These are phyloP conservation scores for Abrostola tripartita DNA, from an alignment of 2,888 invertebrate species.

Conservation along the genomic window DNA sequence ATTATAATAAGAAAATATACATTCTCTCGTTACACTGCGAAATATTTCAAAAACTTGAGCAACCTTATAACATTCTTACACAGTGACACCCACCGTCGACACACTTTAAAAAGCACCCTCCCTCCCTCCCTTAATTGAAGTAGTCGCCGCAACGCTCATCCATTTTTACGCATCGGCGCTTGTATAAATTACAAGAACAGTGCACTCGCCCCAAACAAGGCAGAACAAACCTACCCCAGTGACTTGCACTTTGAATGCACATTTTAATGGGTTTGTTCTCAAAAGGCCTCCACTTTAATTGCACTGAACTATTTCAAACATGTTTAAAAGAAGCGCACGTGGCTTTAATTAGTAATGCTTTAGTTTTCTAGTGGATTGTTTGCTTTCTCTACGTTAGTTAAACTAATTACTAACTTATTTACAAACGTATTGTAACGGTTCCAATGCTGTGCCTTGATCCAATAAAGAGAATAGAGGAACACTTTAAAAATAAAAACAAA, in stretches of 20 bases:
- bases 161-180: constrained; percentile 80
- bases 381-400: neutral
- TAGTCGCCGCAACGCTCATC: constrained; percentile 66
- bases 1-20: too few relatives aligned
- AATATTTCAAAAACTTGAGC: too few relatives aligned
- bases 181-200: constrained; percentile 79
- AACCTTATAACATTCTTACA: constrained; percentile 29
- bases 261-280: constrained; percentile 80
- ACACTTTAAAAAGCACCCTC: constrained; percentile 54
- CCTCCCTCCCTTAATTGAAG: constrained; percentile 69
- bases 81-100: constrained; percentile 30
- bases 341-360: constrained; percentile 39
- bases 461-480: too few relatives aligned
- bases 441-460: too few relatives aligned
- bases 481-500: too few relatives aligned
- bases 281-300: constrained; percentile 68
- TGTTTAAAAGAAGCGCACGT: constrained; percentile 45
- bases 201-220: constrained; percentile 66
- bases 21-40: too few relatives aligned
- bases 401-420: constrained; percentile 5
- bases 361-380: constrained; percentile 14
- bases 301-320: constrained; percentile 65
- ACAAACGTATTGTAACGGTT: too few relatives aligned
- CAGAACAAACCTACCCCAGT: constrained; percentile 73
- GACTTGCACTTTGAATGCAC: constrained; percentile 85